A percentile compares a stretch with the other conserved stretches of the same genome.
These are phyloP conservation scores for Riparia riparia DNA, from an alignment of 2,113 vertebrate genomes.

Conservation along the genomic window DNA sequence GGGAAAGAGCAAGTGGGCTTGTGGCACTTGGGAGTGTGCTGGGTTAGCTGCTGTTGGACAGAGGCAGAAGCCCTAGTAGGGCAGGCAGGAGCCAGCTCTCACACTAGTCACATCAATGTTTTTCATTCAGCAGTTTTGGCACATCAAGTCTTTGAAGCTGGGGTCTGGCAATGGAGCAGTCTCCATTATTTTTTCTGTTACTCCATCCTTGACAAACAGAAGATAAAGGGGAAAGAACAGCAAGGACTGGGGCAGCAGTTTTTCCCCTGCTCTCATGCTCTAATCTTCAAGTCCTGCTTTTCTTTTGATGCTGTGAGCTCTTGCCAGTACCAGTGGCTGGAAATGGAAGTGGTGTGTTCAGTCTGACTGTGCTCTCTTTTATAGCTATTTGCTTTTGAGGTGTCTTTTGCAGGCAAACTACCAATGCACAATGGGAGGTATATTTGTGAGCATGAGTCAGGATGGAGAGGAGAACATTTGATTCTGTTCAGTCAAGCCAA, in stretches of 20 bases:
- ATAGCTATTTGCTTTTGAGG: not conserved
- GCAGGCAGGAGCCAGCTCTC: not conserved
- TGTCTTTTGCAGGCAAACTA: not conserved
- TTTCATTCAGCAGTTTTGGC: not conserved
- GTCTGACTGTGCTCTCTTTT: not conserved
- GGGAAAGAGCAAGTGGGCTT: not conserved
- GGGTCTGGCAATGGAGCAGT: not conserved
- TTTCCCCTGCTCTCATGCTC: not conserved
- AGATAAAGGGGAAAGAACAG: not conserved
- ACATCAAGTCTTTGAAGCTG: not conserved
- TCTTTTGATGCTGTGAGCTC: not conserved
- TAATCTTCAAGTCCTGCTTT: not conserved
- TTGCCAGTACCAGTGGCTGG: not conserved
- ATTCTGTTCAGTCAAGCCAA: not conserved
- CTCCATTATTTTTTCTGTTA: not conserved
- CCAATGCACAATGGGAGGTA: not conserved
- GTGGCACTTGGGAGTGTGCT: not conserved
- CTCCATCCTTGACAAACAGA: not conserved
- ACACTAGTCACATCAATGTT: not conserved
- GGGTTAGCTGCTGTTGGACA: not conserved
- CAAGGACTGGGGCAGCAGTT: not conserved
- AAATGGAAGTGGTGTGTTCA: rapidly evolving
- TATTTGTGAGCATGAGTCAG: not conserved
- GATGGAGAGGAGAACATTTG: not conserved
- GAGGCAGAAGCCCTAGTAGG: not conserved